Percentiles rank a stretch among this genome's conserved stretches.
Evolutionary conservation across 2,797 vertebrate genomes (phyloP).

Genomic region (Bufotes viridis): DNA sequence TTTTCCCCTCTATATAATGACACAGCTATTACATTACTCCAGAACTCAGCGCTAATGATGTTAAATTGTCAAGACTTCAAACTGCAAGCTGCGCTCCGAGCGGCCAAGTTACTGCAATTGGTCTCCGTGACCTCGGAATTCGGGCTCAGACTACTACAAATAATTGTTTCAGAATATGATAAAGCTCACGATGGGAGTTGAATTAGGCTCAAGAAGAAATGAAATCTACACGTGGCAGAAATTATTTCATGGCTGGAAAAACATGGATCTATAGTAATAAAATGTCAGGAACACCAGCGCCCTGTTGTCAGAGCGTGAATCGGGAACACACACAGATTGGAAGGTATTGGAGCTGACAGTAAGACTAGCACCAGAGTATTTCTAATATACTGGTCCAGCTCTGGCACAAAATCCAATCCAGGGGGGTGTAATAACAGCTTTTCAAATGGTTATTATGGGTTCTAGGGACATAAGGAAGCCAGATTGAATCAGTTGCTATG

Average conservation of each 20-base stretch:
- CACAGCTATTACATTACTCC: conserved; percentile 30
- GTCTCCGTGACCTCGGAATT: conserved; percentile 42
- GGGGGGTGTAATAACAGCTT: not conserved
- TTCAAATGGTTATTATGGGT: not conserved
- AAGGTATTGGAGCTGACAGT: not conserved
- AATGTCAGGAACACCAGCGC: conserved; percentile 46
- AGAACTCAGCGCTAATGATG: conserved; percentile 51
- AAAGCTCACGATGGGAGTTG: conserved; percentile 27
- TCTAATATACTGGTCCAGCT: not conserved
- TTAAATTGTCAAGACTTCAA: conserved; percentile 40
- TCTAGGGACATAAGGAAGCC: not conserved
- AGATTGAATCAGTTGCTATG: not conserved
- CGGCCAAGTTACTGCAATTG: conserved; percentile 52
- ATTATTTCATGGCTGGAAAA: conserved; percentile 50
- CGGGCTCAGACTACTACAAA: conserved; percentile 27
- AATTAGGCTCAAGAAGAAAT: conserved; percentile 34
- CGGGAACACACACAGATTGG: conserved; percentile 31
- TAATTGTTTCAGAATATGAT: conserved; percentile 42
- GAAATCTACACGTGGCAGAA: conserved; percentile 54
- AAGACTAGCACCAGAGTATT: not conserved
- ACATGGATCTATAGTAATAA: conserved; percentile 34
- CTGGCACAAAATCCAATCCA: too few species aligned
- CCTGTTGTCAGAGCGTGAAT: conserved; percentile 16
- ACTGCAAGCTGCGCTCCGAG: not conserved
- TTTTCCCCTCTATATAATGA: conserved; percentile 44